Conservation (phyloP, 2,797 vertebrate genomes). For the Poecilia velifera region DNA sequence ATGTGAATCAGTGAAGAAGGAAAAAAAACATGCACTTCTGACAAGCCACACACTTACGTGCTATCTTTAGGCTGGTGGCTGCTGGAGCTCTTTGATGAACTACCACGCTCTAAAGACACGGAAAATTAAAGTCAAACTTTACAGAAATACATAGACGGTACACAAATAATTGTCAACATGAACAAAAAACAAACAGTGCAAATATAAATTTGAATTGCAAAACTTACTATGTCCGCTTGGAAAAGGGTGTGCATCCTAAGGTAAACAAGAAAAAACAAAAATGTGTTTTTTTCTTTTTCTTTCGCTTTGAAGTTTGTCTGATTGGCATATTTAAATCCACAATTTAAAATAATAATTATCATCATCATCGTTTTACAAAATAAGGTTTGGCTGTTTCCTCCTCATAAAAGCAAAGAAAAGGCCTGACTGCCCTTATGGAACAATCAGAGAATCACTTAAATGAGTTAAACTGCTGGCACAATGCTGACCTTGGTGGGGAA, state of each 20-base stretch:
- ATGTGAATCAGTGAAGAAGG: constrained; percentile 8
- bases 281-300: not conserved
- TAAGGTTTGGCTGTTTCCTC: not conserved
- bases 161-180: not conserved
- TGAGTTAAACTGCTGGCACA: constrained; percentile 5
- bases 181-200: not conserved
- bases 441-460: constrained; percentile 16
- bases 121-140: not conserved
- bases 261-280: constrained; percentile 29
- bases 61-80: constrained; percentile 90
- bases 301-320: not conserved
- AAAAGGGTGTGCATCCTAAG: constrained; percentile 90
- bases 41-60: constrained; percentile 73
- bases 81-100: constrained; percentile 89
- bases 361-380: not conserved
- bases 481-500: constrained; percentile 96
- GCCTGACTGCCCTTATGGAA: not conserved
- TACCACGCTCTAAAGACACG: constrained; percentile 86
- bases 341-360: not conserved
- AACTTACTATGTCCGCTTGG: constrained; percentile 93
- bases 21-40: not conserved
- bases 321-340: not conserved
- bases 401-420: constrained; percentile 4
- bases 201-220: not conserved
- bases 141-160: not conserved